Evolutionary conservation across 2,113 vertebrate species (phyloP).

Genomic region (Candoia aspera): DNA sequence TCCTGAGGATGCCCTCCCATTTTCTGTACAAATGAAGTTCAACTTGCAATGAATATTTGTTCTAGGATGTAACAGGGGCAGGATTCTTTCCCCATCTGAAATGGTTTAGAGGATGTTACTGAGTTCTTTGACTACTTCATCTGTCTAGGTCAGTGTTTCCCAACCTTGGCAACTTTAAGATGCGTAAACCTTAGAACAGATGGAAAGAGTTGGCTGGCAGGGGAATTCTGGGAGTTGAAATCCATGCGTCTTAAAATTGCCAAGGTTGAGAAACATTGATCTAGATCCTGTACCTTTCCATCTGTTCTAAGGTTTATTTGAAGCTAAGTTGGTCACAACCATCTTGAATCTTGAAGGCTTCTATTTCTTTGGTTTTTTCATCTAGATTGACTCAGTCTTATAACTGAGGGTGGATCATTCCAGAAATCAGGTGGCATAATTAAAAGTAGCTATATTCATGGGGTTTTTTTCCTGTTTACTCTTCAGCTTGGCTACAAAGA

Average conservation of each 20-base stretch:
- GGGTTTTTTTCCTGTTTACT: conserved; percentile 27
- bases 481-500: conserved; percentile 86
- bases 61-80: not conserved
- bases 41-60: not conserved
- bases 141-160: not conserved
- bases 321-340: not conserved
- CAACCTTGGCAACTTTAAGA: too few species aligned
- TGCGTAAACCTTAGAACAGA: too few species aligned
- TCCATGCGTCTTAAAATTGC: too few species aligned
- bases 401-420: not conserved
- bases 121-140: not conserved
- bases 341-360: not conserved
- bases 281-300: not conserved
- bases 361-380: not conserved
- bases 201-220: too few species aligned
- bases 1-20: not conserved
- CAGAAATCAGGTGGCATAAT: not conserved
- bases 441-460: conserved; percentile 29
- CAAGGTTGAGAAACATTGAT: too few species aligned
- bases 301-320: not conserved
- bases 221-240: too few species aligned
- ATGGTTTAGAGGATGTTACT: too few species aligned
- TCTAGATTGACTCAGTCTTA: not conserved
- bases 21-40: not conserved
- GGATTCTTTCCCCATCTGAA: too few species aligned